Percentiles rank a stretch among this genome's conserved stretches.
These are phyloP conservation scores for Vidua chalybeata DNA, from an alignment of 2,113 vertebrate species.

Conservation along the genomic window DNA sequence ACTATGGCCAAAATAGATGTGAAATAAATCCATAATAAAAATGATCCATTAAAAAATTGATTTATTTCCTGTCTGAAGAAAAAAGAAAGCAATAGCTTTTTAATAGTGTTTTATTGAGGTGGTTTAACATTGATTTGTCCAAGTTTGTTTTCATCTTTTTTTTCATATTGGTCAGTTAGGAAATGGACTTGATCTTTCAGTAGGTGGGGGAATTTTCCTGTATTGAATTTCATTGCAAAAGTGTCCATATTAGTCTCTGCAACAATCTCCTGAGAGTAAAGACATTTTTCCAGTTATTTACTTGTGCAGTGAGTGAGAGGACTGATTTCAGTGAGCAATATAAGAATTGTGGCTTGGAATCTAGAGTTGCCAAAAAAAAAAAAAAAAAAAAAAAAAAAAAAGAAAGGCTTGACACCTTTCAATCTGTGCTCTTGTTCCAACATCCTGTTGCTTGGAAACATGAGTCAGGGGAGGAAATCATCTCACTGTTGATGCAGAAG, in stretches of 20 bases:
- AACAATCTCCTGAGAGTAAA: background rate
- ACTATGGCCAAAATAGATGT: background rate
- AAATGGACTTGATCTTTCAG: background rate
- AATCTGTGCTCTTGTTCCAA: background rate
- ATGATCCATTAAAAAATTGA: background rate
- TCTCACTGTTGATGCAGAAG: background rate
- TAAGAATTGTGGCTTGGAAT: background rate
- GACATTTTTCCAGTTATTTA: background rate
- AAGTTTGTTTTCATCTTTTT: background rate
- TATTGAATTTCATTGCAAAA: background rate
- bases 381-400: background rate
- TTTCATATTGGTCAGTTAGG: background rate
- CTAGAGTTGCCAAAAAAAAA: background rate
- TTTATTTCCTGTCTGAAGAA: background rate
- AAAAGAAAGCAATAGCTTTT: background rate
- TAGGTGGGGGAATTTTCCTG: background rate
- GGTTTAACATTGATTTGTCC: background rate
- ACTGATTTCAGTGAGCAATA: background rate
- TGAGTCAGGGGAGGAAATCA: background rate
- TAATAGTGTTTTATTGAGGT: background rate
- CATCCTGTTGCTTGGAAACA: conserved; percentile 35
- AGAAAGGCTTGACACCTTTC: background rate
- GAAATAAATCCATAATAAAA: background rate
- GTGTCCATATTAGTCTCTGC: background rate
- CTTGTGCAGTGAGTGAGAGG: background rate